Percentiles rank a stretch among this genome's conserved stretches.
phyloP scores from a whole-genome alignment of 2,113 vertebrate genomes.

The Tympanuchus pallidicinctus region DNA sequence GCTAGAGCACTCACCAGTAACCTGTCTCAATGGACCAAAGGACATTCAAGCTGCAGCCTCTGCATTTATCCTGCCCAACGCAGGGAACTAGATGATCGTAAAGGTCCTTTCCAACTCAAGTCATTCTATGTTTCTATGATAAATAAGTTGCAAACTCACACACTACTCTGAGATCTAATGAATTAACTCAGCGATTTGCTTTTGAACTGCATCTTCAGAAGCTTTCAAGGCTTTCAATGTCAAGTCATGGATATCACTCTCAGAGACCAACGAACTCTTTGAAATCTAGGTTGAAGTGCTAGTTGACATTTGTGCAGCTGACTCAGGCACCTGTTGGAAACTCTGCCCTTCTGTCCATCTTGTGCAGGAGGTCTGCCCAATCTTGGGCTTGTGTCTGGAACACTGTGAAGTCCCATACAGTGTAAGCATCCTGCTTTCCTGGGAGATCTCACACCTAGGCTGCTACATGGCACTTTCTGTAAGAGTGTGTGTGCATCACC shows the following conservation, averaged over 20 bases:
- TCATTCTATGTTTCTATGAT: not conserved
- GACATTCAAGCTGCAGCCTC: not conserved
- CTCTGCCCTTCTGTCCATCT: fast-evolving
- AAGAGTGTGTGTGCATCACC: not conserved
- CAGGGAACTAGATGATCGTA: not conserved
- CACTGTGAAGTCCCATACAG: fast-evolving
- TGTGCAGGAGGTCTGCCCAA: fast-evolving
- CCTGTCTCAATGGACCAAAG: not conserved
- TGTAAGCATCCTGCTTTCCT: not conserved
- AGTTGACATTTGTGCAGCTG: fast-evolving
- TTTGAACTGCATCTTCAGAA: not conserved
- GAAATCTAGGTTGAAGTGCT: not conserved
- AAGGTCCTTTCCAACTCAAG: not conserved
- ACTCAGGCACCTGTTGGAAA: fast-evolving
- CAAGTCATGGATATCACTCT: not conserved
- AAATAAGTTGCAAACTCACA: not conserved
- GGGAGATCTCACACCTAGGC: fast-evolving
- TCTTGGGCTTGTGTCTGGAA: fast-evolving
- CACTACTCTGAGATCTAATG: not conserved
- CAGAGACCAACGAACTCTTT: not conserved
- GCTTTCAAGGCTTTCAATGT: not conserved
- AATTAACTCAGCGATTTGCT: not conserved
- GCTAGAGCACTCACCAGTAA: not conserved
- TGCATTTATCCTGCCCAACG: not conserved
- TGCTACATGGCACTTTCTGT: fast-evolving